Base-by-base conservation (phyloP, 2,113 vertebrate species). In the Phrynosoma platyrhinos region DNA sequence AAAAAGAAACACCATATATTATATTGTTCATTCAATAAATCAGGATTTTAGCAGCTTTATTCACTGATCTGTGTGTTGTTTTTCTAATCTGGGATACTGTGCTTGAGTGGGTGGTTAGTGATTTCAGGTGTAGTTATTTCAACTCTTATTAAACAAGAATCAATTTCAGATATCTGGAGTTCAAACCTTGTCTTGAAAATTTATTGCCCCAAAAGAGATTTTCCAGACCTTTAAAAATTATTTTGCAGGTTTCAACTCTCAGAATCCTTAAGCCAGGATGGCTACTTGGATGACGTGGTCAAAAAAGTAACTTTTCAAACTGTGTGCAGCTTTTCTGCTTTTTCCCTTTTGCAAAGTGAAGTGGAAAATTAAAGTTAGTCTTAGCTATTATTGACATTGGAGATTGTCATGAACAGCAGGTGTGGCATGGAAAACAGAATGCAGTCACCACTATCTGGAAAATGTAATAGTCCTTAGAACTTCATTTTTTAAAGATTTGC, bases 1-100 rank as follows among this genome's bases (percentile, higher is more conserved):
- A 2, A 85, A 55, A 72, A 84, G 36, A 20, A 77, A 78, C 84
- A 78, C 10, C 18, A 1, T 66, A 40, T 77, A 64, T 55, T 58
- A 58, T 72, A 47, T 66, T 78, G 84, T 69, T 86, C 78, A 79
- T 71, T 21, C 30, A 86, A 86, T 86, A 86, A 86, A 86, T 53
- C 85, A 79, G 85, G 85, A 79, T 86, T 86, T 86, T 86, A 36
- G 76, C 85, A 86, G 85, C 76, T 71, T 79, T 79, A 79, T 55
- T 71, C 21, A 47, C 58, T 85, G 4, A 4, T 85, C 55, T 52
- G 10, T 21, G 47, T 66, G 9, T 77, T 25, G 32, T 47, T 47
- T 83, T 68, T 77, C 2, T 36, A 47, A 79, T 52, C 32, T 62
- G 13, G 42, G 62, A n/a, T 7, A 18, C 32, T 14, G 1, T 47